Percentiles rank a stretch among this genome's conserved stretches.
Conservation (phyloP, 37 sponge, comb jelly and placozoan genomes). For the Hormiphora californensis region DNA sequence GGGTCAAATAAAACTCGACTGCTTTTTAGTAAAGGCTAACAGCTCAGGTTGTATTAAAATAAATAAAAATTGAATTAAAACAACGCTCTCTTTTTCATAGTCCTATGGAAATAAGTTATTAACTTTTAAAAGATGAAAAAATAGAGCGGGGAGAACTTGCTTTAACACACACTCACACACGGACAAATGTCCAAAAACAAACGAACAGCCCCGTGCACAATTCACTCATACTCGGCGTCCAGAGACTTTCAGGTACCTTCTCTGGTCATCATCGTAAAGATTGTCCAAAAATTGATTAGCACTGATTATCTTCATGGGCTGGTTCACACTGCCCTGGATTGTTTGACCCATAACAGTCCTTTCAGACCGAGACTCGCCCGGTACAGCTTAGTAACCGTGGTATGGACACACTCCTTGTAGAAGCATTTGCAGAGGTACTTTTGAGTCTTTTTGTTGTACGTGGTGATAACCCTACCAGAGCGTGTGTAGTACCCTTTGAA, state of each 20-base stretch:
- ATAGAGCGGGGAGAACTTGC: too few relatives aligned
- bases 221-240: too few relatives aligned
- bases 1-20: too few relatives aligned
- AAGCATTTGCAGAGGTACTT: slow-evolving; percentile 51
- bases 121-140: too few relatives aligned
- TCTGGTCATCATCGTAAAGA: slow-evolving; percentile 30
- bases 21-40: too few relatives aligned
- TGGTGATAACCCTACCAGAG: slow-evolving; percentile 41
- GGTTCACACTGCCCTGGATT: slow-evolving; percentile 36
- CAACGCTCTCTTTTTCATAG: too few relatives aligned
- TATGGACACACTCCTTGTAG: slow-evolving; percentile 50
- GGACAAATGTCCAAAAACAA: too few relatives aligned
- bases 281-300: slow-evolving; percentile 1
- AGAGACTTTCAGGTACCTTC: not conserved
- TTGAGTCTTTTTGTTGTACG: slow-evolving; percentile 38
- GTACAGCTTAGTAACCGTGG: slow-evolving; percentile 10
- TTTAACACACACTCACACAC: too few relatives aligned
- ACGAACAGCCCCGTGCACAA: too few relatives aligned
- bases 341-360: slow-evolving; percentile 23
- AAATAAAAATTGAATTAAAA: too few relatives aligned
- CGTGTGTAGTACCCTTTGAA: slow-evolving; percentile 52
- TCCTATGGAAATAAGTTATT: too few relatives aligned
- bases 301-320: not conserved
- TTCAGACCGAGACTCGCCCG: slow-evolving; percentile 13
- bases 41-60: too few relatives aligned